Base-by-base conservation (phyloP, 1,140 invertebrate species). In the Triops cancriformis region DNA sequence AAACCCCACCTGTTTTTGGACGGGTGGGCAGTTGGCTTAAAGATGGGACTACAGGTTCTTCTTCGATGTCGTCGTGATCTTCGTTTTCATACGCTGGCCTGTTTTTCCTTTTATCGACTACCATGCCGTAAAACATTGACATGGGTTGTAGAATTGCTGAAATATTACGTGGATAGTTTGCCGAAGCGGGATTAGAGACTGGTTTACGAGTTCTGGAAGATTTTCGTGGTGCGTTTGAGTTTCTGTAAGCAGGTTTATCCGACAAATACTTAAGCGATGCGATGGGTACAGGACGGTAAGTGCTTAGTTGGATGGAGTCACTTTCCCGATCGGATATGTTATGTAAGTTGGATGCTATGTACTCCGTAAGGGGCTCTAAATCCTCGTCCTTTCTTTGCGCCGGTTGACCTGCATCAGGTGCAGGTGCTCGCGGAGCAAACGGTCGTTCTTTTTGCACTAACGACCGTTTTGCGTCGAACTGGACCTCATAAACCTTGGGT, bases 51-150 rank as follows among this genome's bases (percentile, higher is more conserved):
- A 23, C 14, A 64, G 51, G 23, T 6, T 64, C 51, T 23, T n/a
- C n/a, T 64, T 64, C 51, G 18, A 14, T 64, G 14, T 64, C n/a
- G 18, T 12, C 43, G 11, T 12, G 4, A 23, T 14, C 51, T 64
- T 18, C 18, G 51, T 64, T 14, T n/a, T n/a, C 51, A 1, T 64
- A 64, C 3, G 23, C 51, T 18, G 51, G 51, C 18, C 51, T 64
- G 51, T 1, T 64, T 64, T 64, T 64, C 51, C 18, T 64, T 64
- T 64, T 64, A 5, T 64, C 18, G 1, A 64, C 51, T 23, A 7
- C 51, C 51, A 64, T 64, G n/a, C 51, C 51, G 14, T 64, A 64
- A 64, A 64, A 64, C 51, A 64, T 64, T 18, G 51, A n/a, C 51
- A 64, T 64, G 18, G 51, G 51, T 64, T 64, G 10, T 10, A 64